Evolutionary conservation across 2,888 invertebrate species (phyloP), one percentile per base, ranked within the genome.

Genomic region (Hanleya hanleyi): DNA sequence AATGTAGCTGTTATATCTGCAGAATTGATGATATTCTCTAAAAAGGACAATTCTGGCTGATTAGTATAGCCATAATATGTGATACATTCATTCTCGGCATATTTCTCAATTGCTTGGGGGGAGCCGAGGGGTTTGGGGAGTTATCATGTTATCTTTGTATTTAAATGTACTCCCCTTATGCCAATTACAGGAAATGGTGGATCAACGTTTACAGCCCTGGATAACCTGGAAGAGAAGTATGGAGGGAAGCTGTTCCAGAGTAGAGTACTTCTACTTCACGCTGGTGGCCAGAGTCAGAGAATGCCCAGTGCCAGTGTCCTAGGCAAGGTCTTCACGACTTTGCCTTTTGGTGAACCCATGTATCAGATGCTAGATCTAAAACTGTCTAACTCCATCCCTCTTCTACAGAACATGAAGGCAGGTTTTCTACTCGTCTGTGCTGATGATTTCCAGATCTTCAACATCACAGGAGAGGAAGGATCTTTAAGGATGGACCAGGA

Each of bases 261-360:
- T 77, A 83, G 84, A 65, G 82, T 91, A 1, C 81, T 92, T 12
- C 81, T 92, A 18, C 89, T 92, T 29, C 91, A 91, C 80, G 90
- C 91, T 64, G 92, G 92, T 15, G 92, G 92, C 1, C 88, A 89
- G 80, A 92, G 92, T 75, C 90, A 91, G 81, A 81, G 92, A n/a
- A 86, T 92, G 78, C 92, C 92, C 7, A 91, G 90, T 74, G 87
- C 91, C 32, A 89, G 89, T 71, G 86, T 90, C 22, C 83, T 91
- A 9, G 92, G 92, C 1, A 92, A 92, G 78, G 83, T 92, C 3
- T 92, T 92, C 76, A 87, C 90, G 18, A 86, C 90, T 38, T 76
- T 91, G 12, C 91, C 92, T 0, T 79, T 87, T 65, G 89, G 87
- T 4, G 76, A 79, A 18, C 85, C 87, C 1, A 81, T 88, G 69